Evolutionary conservation across 2,797 vertebrate species (phyloP), one percentile per base, ranked within the genome.

Genomic region (Strix occidentalis): DNA sequence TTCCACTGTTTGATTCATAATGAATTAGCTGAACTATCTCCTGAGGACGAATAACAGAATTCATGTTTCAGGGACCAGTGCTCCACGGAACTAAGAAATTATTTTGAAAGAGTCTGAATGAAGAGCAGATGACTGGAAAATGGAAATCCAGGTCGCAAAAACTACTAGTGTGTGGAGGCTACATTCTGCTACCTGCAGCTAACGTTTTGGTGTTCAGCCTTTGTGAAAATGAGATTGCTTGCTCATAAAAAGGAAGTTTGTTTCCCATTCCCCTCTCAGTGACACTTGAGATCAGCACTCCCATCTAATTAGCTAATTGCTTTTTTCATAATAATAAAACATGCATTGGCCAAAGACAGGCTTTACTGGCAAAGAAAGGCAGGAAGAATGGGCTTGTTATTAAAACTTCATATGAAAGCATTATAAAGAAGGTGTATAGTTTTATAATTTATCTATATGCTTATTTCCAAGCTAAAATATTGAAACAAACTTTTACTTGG

Each of bases 301-400:
- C 66, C 76, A 94, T 96, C 96, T 93, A 97, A 94, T 92, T 57
- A 86, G 57, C 92, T 97, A 96, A 97, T 96, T 95, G 83, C 43
- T 96, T 96, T 93, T 93, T 90, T 97, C 77, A 71, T 93, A 84
- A 61, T 94, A 87, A 65, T 89, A 72, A 96, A 95, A 66, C n/a
- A 68, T 41, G 46, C 19, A 29, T 84, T 96, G 37, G 39, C 39
- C 33, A 79, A 90, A 87, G 43, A 63, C 21, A 72, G 66, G 48
- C 8, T 91, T 89, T 89, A 60, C 45, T 86, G 61, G 23, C 64
- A 75, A 80, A 88, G 77, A 71, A 93, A 96, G 50, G 33, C 28
- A 91, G 78, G 78, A 76, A 89, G 57, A 91, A 84, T 51, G 65
- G 65, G 25, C 60, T 93, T 92, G 25, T 75, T 87, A 82, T 96